Evolutionary conservation across 2,888 invertebrate species (phyloP).

Genomic region (Phaonia tiefii): DNA sequence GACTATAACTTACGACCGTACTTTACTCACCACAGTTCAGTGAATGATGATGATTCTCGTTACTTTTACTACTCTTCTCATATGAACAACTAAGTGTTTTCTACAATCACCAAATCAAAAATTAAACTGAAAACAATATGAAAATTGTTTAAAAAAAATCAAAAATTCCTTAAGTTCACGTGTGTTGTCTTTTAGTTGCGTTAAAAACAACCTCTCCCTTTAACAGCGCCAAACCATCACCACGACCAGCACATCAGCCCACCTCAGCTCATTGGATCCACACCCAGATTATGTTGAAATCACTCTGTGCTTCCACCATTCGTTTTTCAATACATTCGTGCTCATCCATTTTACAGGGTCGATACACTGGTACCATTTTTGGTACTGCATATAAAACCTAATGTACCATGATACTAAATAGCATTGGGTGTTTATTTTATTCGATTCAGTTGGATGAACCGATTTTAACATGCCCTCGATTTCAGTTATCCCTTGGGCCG

Average conservation of each 20-base stretch:
- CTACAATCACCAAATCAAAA: conserved; percentile 1
- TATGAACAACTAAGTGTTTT: too few relatives aligned
- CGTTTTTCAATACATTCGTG: too few relatives aligned
- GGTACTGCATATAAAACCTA: too few relatives aligned
- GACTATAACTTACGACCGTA: too few relatives aligned
- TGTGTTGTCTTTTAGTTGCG: neutral
- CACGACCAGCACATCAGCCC: neutral
- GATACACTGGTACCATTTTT: neutral
- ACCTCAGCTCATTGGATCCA: conserved; percentile 34
- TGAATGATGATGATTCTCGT: conserved; percentile 13
- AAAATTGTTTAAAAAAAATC: conserved; percentile 13
- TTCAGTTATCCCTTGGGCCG: too few relatives aligned
- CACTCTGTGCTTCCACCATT: conserved; percentile 1
- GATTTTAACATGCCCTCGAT: too few relatives aligned
- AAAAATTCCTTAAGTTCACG: conserved; percentile 12
- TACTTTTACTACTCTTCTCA: conserved; percentile 7
- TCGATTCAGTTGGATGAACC: too few relatives aligned
- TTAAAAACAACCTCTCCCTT: conserved; percentile 28
- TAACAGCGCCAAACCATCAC: conserved; percentile 2
- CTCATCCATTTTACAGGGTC: too few relatives aligned
- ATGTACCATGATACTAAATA: too few relatives aligned
- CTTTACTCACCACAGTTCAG: neutral
- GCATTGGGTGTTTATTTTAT: too few relatives aligned
- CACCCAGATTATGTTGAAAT: conserved; percentile 48
- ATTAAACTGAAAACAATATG: neutral